Conservation (phyloP, 2,113 vertebrate species). For the Limanda limanda region DNA sequence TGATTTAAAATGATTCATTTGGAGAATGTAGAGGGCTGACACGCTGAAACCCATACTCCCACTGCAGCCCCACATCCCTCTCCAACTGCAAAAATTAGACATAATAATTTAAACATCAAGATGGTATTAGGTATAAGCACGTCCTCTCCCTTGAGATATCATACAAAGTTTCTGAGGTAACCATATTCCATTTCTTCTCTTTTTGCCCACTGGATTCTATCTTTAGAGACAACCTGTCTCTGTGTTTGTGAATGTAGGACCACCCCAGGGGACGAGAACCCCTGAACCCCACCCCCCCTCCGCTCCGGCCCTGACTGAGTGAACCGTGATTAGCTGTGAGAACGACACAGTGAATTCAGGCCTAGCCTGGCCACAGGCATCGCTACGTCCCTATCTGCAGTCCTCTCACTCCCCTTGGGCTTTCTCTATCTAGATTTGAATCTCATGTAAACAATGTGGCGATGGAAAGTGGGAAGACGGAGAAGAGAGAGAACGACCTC, state of each 20-base stretch:
- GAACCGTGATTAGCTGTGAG: constrained; percentile 68
- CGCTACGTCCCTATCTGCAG: constrained; percentile 45
- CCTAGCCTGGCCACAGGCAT: constrained; percentile 67
- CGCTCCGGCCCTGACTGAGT: constrained; percentile 35
- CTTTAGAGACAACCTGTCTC: not conserved
- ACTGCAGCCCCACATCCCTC: constrained; percentile 36
- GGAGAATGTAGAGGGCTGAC: constrained; percentile 70
- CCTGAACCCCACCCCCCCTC: not conserved
- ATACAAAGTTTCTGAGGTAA: too few relatives aligned
- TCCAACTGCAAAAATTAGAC: constrained; percentile 4
- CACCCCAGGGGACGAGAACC: constrained; percentile 47
- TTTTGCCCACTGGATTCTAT: constrained; percentile 15
- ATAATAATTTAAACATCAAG: constrained; percentile 19
- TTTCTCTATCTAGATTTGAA: constrained; percentile 62
- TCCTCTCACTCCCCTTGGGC: constrained; percentile 21
- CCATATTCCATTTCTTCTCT: not conserved
- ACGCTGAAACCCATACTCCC: constrained; percentile 55
- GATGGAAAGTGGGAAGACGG: constrained; percentile 26
- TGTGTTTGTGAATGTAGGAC: constrained; percentile 33
- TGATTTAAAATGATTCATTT: constrained; percentile 78
- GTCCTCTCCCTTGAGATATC: not conserved
- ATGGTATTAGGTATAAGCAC: not conserved
- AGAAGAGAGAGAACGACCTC: constrained; percentile 29
- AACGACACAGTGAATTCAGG: constrained; percentile 49
- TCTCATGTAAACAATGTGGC: constrained; percentile 58